Evolutionary conservation across 2,113 vertebrate genomes (phyloP), one percentile per base, ranked within the genome.

Genomic region (Plectropomus leopardus): DNA sequence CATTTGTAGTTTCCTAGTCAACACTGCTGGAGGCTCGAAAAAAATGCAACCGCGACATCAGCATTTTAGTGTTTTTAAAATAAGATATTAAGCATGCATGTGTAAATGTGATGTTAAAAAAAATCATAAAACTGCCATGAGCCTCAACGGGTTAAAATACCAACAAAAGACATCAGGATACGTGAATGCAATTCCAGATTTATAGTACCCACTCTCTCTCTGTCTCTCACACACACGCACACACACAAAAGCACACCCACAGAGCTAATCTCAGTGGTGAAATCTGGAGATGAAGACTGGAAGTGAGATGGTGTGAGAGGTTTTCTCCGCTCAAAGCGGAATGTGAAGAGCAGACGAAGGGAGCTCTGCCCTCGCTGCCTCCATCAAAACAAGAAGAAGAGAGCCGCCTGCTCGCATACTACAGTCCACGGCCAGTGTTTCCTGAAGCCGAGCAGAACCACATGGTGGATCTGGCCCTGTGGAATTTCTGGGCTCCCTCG

Each of bases 401-500:
- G 71, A 58, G 59, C 55, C 6, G 65, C 53, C 60, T 30, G 34
- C 60, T 73, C 80, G 72, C 61, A 73, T 48, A 64, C 79, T 58
- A 54, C 76, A 66, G 76, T 72, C 78, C 78, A 64, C 0, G 34
- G 80, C 75, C 67, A 50, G 71, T 21, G 84, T 64, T 89, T 89
- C 80, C 83, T 84, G 73, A 80, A 69, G 74, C 76, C 34, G 53
- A 89, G 72, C 84, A 86, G 85, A 88, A 88, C 82, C 88, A 88
- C 83, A 87, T 77, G 80, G 71, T 57, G 36, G 16, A 14, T 63
- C 72, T 72, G 83, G 85, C 60, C 59, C 57, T 7, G 26, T 70
- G 86, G 87, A 88, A 86, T 88, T 84, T 87, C 82, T 76, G 77
- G 73, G 48, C 78, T 90, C 84, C 81, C 76, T 86, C 61, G 15